Evolutionary conservation across 2,113 vertebrate species (phyloP), one percentile per base, ranked within the genome.

Genomic region (Paedocypris sp.): DNA sequence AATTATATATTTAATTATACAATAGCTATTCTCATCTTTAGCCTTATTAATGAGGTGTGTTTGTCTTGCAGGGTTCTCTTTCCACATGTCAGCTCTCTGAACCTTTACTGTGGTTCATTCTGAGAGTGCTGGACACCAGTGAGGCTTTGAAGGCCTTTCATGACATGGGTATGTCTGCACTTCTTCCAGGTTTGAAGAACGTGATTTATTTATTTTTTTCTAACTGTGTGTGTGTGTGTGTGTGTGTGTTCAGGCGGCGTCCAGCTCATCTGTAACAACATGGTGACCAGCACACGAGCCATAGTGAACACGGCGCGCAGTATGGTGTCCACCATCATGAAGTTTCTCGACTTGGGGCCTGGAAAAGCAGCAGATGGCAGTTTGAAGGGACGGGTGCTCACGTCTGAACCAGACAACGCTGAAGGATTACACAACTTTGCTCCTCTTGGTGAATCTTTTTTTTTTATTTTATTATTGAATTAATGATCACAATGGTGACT

Each of bases 261-360:
- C 62, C 95, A 98, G 67, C 86, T 99, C 25, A 99, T 98, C 79
- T 98, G 94, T 75, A 99, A 99, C 84, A 99, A 99, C 77, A 99
- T 98, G 94, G 95, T 98, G 72, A 99, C 94, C 1, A 99, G 94
- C 76, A 99, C 94, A 16, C 87, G 94, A 75, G 95, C 95, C 70
- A 98, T 99, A 54, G 93, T 99, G 65, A 99, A 99, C 80, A 98
- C 94, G 20, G 94, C 95, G 4, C 91, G 94, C 76, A 99, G 95
- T 73, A 99, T 99, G 95, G 95, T 99, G 58, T 99, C 95, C 15
- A 99, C 95, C 58, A 99, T 99, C 74, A 99, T 99, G 95, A 98
- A 98, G 78, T 99, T 97, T 74, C 85, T 98, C 56, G 95, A 99
- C 70, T 93, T 87, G 11, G 93, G 94, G 22, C 94, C 93, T 1